Evolutionary conservation across 2,113 vertebrate species (phyloP), one percentile per base, ranked within the genome.

Genomic region (Clarias gariepinus): DNA sequence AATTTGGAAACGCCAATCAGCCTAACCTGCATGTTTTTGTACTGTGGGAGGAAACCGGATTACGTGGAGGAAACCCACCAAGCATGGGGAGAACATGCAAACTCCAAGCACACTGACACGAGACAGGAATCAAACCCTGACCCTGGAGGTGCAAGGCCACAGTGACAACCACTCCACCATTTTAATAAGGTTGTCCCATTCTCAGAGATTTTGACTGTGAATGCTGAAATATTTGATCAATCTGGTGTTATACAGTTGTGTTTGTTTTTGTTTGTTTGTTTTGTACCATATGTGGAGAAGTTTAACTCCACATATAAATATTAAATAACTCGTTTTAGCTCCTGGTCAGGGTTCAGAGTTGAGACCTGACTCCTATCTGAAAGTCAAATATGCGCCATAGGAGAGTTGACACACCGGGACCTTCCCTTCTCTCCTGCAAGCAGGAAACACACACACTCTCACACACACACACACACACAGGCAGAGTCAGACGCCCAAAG

Each of bases 331-430:
- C 8, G 4, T 58, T 60, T 41, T 36, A 25, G 11, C 18, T 83
- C 6, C 4, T 57, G 21, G 5, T n/a, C 55, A 73, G 21, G 83
- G 19, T 18, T 60, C 4, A 73, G 41, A 73, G 13, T 41, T 8
- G 47, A 63, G 41, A 25, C 55, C 23, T 9, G 76, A 80, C 93
- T 92, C 89, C 78, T 88, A 94, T 90, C 93, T 93, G 91, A 92
- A 94, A 94, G 93, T 92, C 93, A 93, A 92, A 95, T 92, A 90
- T 89, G 90, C 90, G 83, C 90, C 90, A 96, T 96, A 96, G 94
- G 92, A 94, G 94, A 77, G 87, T 30, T 90, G 84, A 92, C 92
- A 91, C 93, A 89, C 91, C 87, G 89, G 93, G 90, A 86, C 86
- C 76, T 85, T 85, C 88, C 85, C 47, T 85, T 85, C 88, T 85